Base-by-base conservation (phyloP, 2,888 invertebrate genomes). In the Idaea dimidiata region DNA sequence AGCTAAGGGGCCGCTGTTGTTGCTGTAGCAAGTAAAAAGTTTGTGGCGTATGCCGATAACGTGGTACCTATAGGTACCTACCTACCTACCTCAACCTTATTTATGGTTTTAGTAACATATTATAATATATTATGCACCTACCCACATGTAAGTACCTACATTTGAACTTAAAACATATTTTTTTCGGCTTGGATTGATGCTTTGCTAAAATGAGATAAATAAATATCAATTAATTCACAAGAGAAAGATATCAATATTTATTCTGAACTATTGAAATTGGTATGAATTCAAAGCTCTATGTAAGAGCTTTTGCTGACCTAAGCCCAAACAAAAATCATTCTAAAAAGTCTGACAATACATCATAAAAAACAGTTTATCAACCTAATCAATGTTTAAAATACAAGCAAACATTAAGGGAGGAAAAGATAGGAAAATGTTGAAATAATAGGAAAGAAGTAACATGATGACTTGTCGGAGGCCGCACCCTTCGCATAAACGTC, bases 361-460 rank as follows among this genome's bases (percentile, higher is more conserved):
- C 43, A 17, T 54, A 17, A 54, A 56, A 56, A 56, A 18, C 54
- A 56, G 56, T 17, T 56, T 74, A 81, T 80, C 74, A 78, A 75
- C 68, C 76, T 77, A 79, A 83, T 83, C 79, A 84, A 79, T 78
- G 79, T 74, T 70, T 74, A 77, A 77, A 74, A 78, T 71, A 78
- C 82, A 77, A 73, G 72, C 73, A 82, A 84, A 82, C 83, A 85
- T 86, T 86, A 81, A 84, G 79, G 82, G 78, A 71, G 66, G 77
- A 73, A 43, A 79, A 82, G 80, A 83, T 77, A 77, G 79, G 76
- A 80, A 82, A 82, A 87, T 80, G 80, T 75, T 78, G 80, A 81
- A 91, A 91, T 89, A 89, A 91, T 88, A 88, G 87, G 87, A 87
- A 89, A 87, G 87, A 88, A 89, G 91, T 87, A 91, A 91, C 89